These are phyloP conservation scores for Phyllotreta striolata DNA, from an alignment of 2,888 invertebrate genomes.

Conservation along the genomic window DNA sequence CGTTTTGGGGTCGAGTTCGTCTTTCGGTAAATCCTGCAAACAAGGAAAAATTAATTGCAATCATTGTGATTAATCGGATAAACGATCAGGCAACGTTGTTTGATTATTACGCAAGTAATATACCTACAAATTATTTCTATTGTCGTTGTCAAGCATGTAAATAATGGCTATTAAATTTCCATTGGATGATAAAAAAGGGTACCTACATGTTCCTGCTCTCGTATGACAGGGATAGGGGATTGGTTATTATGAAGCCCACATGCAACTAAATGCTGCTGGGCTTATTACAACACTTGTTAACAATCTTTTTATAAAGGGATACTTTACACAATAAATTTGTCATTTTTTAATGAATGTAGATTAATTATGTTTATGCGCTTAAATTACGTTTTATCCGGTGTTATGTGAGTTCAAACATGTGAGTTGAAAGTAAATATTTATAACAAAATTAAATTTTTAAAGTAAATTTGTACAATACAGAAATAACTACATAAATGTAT, in stretches of 20 bases:
- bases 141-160: not conserved
- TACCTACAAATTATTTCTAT: not conserved
- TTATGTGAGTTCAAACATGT: too few relatives aligned
- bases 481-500: too few relatives aligned
- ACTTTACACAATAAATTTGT: not conserved
- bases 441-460: too few relatives aligned
- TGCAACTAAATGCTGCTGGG: slow-evolving; percentile 4
- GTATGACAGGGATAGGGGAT: slow-evolving; percentile 10
- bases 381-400: too few relatives aligned
- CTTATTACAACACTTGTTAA: not conserved
- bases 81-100: not conserved
- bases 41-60: slow-evolving; percentile 11
- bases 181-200: not conserved
- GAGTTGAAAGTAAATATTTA: too few relatives aligned
- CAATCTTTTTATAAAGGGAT: not conserved
- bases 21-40: slow-evolving; percentile 58
- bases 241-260: slow-evolving; percentile 8
- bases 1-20: slow-evolving; percentile 51
- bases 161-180: not conserved
- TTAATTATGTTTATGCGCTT: too few relatives aligned
- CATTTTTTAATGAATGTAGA: too few relatives aligned
- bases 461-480: too few relatives aligned
- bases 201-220: not conserved
- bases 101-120: not conserved
- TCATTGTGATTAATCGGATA: not conserved